These are phyloP conservation scores for Cotesia glomerata DNA, from an alignment of 1,140 invertebrate species.

Conservation along the genomic window DNA sequence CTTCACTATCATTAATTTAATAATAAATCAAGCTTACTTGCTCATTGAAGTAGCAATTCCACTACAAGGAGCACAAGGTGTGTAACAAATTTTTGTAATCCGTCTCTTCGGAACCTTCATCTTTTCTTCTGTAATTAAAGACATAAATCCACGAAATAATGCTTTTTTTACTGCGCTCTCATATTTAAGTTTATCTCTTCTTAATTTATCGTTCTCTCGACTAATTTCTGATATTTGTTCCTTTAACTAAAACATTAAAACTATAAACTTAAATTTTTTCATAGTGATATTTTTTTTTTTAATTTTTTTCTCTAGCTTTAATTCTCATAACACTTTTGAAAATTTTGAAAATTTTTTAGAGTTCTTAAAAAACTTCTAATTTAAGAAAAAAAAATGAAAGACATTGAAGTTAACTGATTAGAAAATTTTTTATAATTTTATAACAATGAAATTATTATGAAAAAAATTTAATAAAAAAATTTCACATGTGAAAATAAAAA, in stretches of 20 bases:
- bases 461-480: too few relatives aligned
- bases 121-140: slow-evolving; percentile 52
- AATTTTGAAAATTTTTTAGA: too few relatives aligned
- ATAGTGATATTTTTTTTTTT: background rate
- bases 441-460: too few relatives aligned
- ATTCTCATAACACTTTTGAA: too few relatives aligned
- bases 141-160: slow-evolving; percentile 54
- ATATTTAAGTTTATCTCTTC: slow-evolving; percentile 52
- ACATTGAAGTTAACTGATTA: too few relatives aligned
- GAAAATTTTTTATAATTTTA: too few relatives aligned
- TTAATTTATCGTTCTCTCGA: slow-evolving; percentile 51
- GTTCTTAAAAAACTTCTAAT: too few relatives aligned
- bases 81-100: slow-evolving; percentile 38
- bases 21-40: slow-evolving; percentile 20
- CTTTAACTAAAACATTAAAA: slow-evolving; percentile 41
- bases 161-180: slow-evolving; percentile 56
- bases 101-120: slow-evolving; percentile 51
- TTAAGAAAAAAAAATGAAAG: too few relatives aligned
- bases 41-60: slow-evolving; percentile 18
- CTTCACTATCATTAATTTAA: too few relatives aligned
- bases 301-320: too few relatives aligned
- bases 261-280: background rate
- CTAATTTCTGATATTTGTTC: slow-evolving; percentile 43
- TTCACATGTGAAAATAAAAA: too few relatives aligned
- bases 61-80: slow-evolving; percentile 40